phyloP scores from a whole-genome alignment of 2,797 vertebrate genomes.

The Sebastes itinus region DNA sequence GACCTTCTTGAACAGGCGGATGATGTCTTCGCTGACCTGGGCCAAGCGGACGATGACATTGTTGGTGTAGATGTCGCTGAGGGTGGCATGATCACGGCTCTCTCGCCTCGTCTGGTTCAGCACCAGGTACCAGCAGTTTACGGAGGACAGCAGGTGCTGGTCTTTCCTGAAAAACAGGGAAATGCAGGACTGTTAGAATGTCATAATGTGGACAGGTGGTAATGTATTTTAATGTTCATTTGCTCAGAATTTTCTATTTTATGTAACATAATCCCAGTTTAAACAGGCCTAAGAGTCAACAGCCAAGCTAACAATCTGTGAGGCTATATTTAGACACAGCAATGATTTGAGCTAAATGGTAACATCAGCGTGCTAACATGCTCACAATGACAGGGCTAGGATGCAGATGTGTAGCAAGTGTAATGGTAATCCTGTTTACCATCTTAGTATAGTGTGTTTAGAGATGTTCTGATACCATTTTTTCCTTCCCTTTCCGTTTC shows the following conservation, averaged over 20 bases:
- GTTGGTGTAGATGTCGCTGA: slow-evolving; percentile 98
- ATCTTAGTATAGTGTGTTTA: neutral
- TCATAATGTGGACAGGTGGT: neutral
- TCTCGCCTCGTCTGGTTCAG: slow-evolving; percentile 95
- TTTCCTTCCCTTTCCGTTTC: too few species aligned
- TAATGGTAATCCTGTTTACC: neutral
- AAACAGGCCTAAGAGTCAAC: neutral
- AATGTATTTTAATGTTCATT: neutral
- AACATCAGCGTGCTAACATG: neutral
- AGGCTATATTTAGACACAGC: neutral
- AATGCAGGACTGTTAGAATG: neutral
- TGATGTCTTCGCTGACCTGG: slow-evolving; percentile 97
- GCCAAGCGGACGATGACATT: slow-evolving; percentile 95
- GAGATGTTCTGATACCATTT: neutral
- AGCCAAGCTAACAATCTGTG: neutral
- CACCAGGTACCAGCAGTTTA: slow-evolving; percentile 99
- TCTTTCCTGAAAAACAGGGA: slow-evolving; percentile 87
- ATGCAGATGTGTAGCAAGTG: neutral
- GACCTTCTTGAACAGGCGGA: slow-evolving; percentile 98
- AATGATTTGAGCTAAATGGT: neutral
- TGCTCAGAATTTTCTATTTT: neutral
- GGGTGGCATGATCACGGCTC: slow-evolving; percentile 95
- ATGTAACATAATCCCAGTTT: neutral
- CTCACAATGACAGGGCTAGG: neutral
- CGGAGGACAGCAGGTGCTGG: slow-evolving; percentile 94